Percentiles rank a stretch among this genome's conserved stretches.
Evolutionary conservation across 2,888 invertebrate genomes (phyloP).

Genomic region (Morpho helenor): DNA sequence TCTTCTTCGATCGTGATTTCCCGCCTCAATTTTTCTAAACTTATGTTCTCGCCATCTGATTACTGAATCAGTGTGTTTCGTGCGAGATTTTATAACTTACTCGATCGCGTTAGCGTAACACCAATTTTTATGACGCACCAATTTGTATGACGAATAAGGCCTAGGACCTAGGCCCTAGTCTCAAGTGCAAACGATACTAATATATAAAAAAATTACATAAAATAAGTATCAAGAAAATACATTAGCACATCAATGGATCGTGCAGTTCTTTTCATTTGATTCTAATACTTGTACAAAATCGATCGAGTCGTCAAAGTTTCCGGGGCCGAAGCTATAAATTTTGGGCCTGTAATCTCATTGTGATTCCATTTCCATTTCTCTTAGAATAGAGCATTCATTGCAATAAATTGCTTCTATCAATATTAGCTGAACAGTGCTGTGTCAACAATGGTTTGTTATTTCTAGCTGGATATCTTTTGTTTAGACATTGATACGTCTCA

Average conservation of each 20-base stretch:
- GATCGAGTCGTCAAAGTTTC: slow-evolving; percentile 61
- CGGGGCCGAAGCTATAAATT: slow-evolving; percentile 62
- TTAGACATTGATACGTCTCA: slow-evolving; percentile 35
- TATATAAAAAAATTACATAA: neutral
- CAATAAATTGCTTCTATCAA: slow-evolving; percentile 74
- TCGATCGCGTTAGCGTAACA: too few relatives aligned
- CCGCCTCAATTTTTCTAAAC: too few relatives aligned
- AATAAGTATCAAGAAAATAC: neutral
- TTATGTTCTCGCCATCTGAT: too few relatives aligned
- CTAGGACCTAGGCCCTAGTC: neutral
- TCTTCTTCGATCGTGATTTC: too few relatives aligned
- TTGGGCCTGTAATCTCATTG: slow-evolving; percentile 48
- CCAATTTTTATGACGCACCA: too few relatives aligned
- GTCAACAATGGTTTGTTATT: slow-evolving; percentile 63
- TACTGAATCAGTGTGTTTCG: too few relatives aligned
- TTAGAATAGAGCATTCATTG: slow-evolving; percentile 53
- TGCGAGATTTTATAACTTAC: too few relatives aligned
- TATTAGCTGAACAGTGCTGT: slow-evolving; percentile 60
- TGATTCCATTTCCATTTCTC: slow-evolving; percentile 66
- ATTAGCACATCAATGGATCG: neutral
- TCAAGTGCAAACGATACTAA: neutral
- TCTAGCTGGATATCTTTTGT: slow-evolving; percentile 46
- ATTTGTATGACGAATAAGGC: too few relatives aligned
- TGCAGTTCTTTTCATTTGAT: slow-evolving; percentile 4
- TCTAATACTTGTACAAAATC: slow-evolving; percentile 43